Conservation (phyloP, 2,888 invertebrate genomes). For the Autographa pulchrina region DNA sequence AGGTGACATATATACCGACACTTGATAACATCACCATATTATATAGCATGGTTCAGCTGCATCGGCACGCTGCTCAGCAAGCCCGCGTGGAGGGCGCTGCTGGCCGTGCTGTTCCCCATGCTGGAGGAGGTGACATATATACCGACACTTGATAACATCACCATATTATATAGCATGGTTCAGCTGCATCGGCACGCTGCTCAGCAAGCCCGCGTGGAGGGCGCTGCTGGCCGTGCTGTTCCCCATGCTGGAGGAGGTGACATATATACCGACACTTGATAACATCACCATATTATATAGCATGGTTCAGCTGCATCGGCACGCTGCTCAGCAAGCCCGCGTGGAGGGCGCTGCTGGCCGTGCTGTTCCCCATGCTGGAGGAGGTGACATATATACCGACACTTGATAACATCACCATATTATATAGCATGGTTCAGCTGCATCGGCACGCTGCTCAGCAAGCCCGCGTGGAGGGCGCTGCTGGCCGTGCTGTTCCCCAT, state of each 20-base stretch:
- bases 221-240: slow-evolving; percentile 98
- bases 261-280: not conserved
- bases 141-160: not conserved
- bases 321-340: no score
- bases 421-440: no score
- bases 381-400: no score
- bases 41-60: slow-evolving; percentile 92
- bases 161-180: slow-evolving; percentile 82
- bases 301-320: no score
- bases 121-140: slow-evolving; percentile 93
- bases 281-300: not conserved
- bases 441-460: no score
- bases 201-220: slow-evolving; percentile 97
- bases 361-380: no score
- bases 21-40: not conserved
- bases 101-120: slow-evolving; percentile 98
- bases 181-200: slow-evolving; percentile 97
- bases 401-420: no score
- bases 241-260: slow-evolving; percentile 97
- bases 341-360: no score
- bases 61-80: slow-evolving; percentile 96
- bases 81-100: slow-evolving; percentile 97
- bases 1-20: slow-evolving; percentile 88
- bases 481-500: no score
- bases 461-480: no score